Evolutionary conservation across 2,113 vertebrate species (phyloP).

Genomic region (Gila orcuttii): DNA sequence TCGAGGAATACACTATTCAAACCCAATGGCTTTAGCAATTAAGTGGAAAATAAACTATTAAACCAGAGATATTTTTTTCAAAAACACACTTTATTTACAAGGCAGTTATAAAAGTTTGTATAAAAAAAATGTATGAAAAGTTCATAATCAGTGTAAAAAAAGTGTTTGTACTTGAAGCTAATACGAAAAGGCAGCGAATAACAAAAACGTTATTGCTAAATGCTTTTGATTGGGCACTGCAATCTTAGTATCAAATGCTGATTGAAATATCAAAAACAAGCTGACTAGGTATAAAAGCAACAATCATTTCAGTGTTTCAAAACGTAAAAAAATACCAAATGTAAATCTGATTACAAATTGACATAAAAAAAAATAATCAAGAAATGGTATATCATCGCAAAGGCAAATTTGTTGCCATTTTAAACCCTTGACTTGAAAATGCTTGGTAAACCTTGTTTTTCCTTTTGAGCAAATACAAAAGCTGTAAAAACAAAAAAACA

Average conservation of each 20-base stretch:
- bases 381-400: slow-evolving; percentile 77
- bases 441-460: slow-evolving; percentile 74
- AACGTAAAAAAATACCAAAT: slow-evolving; percentile 58
- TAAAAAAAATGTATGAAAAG: slow-evolving; percentile 76
- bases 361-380: slow-evolving; percentile 60
- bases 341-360: slow-evolving; percentile 51
- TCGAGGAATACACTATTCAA: neutral
- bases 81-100: slow-evolving; percentile 96
- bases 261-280: slow-evolving; percentile 66
- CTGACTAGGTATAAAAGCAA: slow-evolving; percentile 75
- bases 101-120: slow-evolving; percentile 86
- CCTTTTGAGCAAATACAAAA: slow-evolving; percentile 26
- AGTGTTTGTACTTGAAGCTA: slow-evolving; percentile 76
- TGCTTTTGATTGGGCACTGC: slow-evolving; percentile 71
- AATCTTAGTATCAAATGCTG: slow-evolving; percentile 78
- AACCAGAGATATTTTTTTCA: slow-evolving; percentile 56
- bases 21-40: neutral
- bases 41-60: slow-evolving; percentile 23
- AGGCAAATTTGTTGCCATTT: slow-evolving; percentile 75
- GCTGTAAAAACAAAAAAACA: neutral
- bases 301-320: slow-evolving; percentile 62
- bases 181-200: slow-evolving; percentile 80
- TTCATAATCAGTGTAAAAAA: slow-evolving; percentile 81
- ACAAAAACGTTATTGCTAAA: slow-evolving; percentile 82
- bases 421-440: slow-evolving; percentile 82